A percentile compares a stretch with the other conserved stretches of the same genome.
These are phyloP conservation scores for Acanthoscelides obtectus DNA, from an alignment of 2,888 invertebrate genomes.

Conservation along the genomic window DNA sequence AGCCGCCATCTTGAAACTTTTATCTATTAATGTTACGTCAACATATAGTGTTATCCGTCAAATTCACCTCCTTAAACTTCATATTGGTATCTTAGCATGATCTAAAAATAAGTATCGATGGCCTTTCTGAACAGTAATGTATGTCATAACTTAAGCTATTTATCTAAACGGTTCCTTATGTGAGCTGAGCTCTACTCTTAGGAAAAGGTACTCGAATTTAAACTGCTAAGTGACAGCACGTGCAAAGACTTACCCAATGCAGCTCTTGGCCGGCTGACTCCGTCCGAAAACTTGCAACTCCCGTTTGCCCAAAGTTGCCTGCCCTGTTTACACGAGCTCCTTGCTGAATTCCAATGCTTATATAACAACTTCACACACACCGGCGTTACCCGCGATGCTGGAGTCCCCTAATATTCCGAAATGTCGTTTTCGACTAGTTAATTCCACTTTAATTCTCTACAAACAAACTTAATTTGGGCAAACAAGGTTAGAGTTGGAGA, in stretches of 20 bases:
- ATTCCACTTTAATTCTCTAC: constrained; percentile 40
- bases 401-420: constrained; percentile 16
- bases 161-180: too few species aligned
- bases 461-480: constrained; percentile 43
- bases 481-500: constrained; percentile 28
- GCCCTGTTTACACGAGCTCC: neutral
- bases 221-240: neutral
- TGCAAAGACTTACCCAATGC: neutral
- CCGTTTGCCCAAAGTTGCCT: neutral
- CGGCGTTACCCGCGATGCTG: neutral
- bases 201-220: neutral
- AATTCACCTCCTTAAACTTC: too few species aligned
- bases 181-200: neutral
- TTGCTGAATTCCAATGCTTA: neutral
- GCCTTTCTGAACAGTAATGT: too few species aligned
- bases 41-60: too few species aligned
- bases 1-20: too few species aligned
- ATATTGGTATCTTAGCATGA: too few species aligned
- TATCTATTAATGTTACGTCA: too few species aligned
- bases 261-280: neutral
- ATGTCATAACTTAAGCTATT: too few species aligned
- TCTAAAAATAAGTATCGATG: too few species aligned
- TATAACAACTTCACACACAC: neutral
- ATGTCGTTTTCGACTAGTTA: constrained; percentile 33
- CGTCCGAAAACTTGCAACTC: neutral